Conservation (phyloP, 2,888 invertebrate genomes). For the Macrosiphum euphorbiae region DNA sequence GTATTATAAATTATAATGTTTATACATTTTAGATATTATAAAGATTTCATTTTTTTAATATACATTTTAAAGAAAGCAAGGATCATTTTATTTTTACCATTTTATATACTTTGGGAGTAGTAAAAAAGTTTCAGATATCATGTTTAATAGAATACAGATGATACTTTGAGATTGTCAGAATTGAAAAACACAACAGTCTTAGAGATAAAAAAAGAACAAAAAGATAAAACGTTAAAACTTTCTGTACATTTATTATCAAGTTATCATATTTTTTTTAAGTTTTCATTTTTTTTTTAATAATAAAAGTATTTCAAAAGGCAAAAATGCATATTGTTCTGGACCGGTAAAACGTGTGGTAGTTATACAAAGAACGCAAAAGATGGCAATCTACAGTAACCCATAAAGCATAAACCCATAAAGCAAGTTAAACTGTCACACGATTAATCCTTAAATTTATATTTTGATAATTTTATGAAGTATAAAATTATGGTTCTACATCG, state of each 20-base stretch:
- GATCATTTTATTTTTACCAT: background rate
- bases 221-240: background rate
- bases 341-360: background rate
- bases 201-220: background rate
- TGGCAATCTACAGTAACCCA: background rate
- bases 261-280: background rate
- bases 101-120: background rate
- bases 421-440: background rate
- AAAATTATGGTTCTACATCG: background rate
- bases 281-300: background rate
- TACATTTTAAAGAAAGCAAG: background rate
- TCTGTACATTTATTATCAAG: background rate
- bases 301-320: background rate
- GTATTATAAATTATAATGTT: background rate
- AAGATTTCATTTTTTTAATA: background rate
- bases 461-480: background rate
- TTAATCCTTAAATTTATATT: background rate
- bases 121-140: background rate
- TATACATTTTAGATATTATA: background rate
- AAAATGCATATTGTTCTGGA: background rate
- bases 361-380: background rate
- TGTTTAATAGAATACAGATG: constrained; percentile 17
- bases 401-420: background rate
- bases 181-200: background rate
- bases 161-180: background rate